Conservation (phyloP, 2,888 invertebrate genomes). For the Stenolophus ochropezus region DNA sequence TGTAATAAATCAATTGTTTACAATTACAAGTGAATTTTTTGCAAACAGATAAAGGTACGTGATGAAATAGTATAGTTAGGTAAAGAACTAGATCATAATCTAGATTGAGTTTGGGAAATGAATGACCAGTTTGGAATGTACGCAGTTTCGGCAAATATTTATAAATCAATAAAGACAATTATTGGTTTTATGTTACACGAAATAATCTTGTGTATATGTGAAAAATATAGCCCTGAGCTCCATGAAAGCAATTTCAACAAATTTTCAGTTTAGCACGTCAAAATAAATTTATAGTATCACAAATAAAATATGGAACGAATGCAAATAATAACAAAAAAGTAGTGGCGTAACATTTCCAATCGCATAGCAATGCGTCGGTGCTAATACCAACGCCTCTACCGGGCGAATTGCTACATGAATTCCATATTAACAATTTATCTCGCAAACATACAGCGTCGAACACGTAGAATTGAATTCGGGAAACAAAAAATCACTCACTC, state of each 20-base stretch:
- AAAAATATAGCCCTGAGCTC: not conserved
- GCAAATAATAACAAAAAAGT: conserved; percentile 12
- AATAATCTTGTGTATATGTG: not conserved
- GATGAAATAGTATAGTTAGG: no score
- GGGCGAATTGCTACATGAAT: conserved; percentile 42
- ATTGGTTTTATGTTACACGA: not conserved
- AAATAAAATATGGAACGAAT: conserved; percentile 5
- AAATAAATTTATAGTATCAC: conserved; percentile 23
- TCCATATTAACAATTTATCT: conserved; percentile 57
- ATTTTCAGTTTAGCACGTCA: conserved; percentile 4
- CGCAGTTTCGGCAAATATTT: no score
- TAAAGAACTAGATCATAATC: no score
- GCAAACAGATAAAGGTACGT: no score
- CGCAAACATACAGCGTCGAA: conserved; percentile 39
- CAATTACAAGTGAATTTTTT: no score
- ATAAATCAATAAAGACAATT: not conserved
- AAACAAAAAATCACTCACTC: conserved; percentile 33
- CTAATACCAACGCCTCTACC: not conserved
- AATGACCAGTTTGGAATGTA: no score
- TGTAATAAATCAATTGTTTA: no score
- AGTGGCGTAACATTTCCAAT: not conserved
- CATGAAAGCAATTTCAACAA: conserved; percentile 15
- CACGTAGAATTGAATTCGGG: conserved; percentile 29
- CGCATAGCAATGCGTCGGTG: not conserved
- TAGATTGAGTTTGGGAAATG: no score